Conservation (phyloP, 2,888 invertebrate species). For the Heteromyza rotundicornis region DNA sequence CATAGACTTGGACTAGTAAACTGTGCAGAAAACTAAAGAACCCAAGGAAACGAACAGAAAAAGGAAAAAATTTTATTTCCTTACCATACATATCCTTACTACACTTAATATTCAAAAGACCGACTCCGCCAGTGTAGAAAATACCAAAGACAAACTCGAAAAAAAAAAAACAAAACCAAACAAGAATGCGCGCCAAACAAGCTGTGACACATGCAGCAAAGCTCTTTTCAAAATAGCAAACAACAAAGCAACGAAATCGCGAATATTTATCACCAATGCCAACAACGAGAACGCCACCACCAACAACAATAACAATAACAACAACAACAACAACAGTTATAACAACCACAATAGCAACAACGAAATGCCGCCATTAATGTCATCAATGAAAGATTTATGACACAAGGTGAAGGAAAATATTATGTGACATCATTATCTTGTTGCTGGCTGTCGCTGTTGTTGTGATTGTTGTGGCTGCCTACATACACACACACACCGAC, state of each 20-base stretch:
- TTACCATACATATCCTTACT: no score
- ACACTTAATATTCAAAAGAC: no score
- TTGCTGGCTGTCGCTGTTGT: slow-evolving; percentile 21
- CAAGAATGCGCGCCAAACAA: no score
- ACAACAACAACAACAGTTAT: slow-evolving; percentile 1
- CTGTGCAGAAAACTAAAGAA: no score
- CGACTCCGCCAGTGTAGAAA: not conserved
- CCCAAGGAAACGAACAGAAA: no score
- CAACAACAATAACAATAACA: slow-evolving; percentile 10
- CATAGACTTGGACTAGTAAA: no score
- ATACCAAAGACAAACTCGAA: not conserved
- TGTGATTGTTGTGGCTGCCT: not conserved
- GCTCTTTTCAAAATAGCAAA: not conserved
- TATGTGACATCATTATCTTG: slow-evolving; percentile 40
- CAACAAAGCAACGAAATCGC: slow-evolving; percentile 17
- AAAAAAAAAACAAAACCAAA: no score
- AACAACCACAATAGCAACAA: slow-evolving; percentile 8
- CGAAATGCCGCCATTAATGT: slow-evolving; percentile 35
- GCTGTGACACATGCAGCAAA: slow-evolving; percentile 3
- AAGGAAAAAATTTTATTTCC: no score
- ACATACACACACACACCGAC: slow-evolving; percentile 12
- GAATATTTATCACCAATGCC: slow-evolving; percentile 24
- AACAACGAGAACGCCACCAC: no score
- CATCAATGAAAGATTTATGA: slow-evolving; percentile 51
- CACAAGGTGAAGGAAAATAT: slow-evolving; percentile 43